Conservation (phyloP, 1,140 invertebrate genomes). For the Apis florea region DNA sequence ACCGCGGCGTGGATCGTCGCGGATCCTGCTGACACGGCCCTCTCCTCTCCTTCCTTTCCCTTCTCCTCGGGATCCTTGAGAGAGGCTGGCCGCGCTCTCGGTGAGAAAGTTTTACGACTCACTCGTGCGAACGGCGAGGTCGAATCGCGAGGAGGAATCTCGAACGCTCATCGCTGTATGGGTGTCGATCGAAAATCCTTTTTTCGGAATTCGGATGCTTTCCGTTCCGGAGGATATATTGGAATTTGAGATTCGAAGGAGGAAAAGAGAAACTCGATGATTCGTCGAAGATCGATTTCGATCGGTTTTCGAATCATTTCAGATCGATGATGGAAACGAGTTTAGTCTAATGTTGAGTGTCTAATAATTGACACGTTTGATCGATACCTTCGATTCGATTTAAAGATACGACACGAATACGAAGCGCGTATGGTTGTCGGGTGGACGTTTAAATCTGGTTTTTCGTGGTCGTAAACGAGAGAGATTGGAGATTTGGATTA, state of each 20-base stretch:
- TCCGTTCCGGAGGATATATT: too few relatives aligned
- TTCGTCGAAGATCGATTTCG: not conserved
- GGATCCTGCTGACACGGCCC: conserved; percentile 36
- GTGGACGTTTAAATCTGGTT: not conserved
- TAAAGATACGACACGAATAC: not conserved
- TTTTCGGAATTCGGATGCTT: too few relatives aligned
- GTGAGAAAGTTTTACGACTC: conserved; percentile 57
- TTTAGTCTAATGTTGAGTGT: too few relatives aligned
- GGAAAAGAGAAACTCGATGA: not conserved
- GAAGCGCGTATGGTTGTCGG: not conserved
- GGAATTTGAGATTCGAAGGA: too few relatives aligned
- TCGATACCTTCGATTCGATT: not conserved
- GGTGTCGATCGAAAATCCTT: not conserved
- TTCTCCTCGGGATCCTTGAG: conserved; percentile 26
- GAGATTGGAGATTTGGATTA: not conserved
- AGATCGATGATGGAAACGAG: too few relatives aligned
- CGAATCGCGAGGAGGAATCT: conserved; percentile 38
- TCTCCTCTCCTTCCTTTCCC: not conserved
- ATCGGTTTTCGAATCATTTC: too few relatives aligned
- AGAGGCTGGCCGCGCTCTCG: conserved; percentile 21
- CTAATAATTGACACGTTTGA: not conserved
- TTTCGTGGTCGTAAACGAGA: not conserved
- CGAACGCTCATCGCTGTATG: conserved; percentile 26
- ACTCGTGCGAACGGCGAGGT: conserved; percentile 45
- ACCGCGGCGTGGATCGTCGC: conserved; percentile 10